phyloP scores from a whole-genome alignment of 2,888 invertebrate species.

The Alloscopus bannaensis region DNA sequence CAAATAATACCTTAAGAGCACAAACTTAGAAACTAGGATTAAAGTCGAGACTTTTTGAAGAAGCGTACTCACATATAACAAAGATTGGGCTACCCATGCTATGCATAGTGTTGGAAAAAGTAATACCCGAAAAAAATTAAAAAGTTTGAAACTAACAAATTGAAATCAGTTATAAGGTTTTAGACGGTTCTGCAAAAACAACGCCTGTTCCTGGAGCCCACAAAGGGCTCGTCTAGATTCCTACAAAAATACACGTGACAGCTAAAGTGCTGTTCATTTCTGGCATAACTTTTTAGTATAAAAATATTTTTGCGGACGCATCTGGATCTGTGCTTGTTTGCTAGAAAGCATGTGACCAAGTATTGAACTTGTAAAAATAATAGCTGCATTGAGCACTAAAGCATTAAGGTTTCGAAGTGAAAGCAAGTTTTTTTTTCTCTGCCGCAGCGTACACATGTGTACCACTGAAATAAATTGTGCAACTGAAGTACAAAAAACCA shows the following conservation, averaged over 20 bases:
- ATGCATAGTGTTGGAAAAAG: conserved; percentile 8
- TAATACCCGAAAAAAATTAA: conserved; percentile 47
- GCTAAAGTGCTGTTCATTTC: too few relatives aligned
- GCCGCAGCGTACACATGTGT: neutral
- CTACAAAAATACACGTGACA: too few relatives aligned
- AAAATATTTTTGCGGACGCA: neutral
- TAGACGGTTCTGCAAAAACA: too few relatives aligned
- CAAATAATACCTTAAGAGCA: conserved; percentile 38
- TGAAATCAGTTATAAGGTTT: conserved; percentile 46
- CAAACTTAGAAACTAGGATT: conserved; percentile 33
- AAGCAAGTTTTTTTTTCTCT: conserved; percentile 25
- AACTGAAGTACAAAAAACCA: too few relatives aligned
- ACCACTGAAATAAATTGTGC: neutral
- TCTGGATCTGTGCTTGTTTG: neutral
- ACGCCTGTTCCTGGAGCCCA: too few relatives aligned
- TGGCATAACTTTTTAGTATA: neutral
- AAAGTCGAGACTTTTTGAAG: conserved; percentile 7
- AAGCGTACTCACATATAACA: neutral
- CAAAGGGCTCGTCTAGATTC: too few relatives aligned
- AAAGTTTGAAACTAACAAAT: conserved; percentile 48
- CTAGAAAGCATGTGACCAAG: too few relatives aligned
- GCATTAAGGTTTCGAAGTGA: conserved; percentile 12
- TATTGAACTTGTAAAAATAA: conserved; percentile 31
- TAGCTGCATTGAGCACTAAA: conserved; percentile 42
- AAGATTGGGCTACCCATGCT: neutral